Base-by-base conservation (phyloP, 2,797 vertebrate genomes). In the Apogon hyalosoma region DNA sequence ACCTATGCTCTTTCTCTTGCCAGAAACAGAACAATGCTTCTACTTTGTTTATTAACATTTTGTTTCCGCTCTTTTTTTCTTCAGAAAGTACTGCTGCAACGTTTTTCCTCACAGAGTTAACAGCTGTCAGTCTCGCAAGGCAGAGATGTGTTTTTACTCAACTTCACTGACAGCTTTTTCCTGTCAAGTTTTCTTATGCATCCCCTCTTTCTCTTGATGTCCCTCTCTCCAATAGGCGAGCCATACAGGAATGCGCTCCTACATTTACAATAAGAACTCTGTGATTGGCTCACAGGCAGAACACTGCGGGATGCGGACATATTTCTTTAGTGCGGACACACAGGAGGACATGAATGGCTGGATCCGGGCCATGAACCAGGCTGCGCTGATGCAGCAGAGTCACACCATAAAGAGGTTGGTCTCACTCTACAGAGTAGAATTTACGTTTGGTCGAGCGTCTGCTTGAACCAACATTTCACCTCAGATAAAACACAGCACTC, bases 281-380 rank as follows among this genome's bases (percentile, higher is more conserved):
- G 90, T 94, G 72, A 93, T 95, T 94, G 96, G 96, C 93, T 96
- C 96, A 18, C 96, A 96, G 92, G 95, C 95, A 0, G 97, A 98
- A 91, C 96, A 98, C 90, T 95, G 95, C 2, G 96, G 96, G 86
- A 98, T 98, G 97, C 90, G 98, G 87, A 99, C 98, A 0, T 99
- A 99, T 92, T 99, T 95, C 94, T 98, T 99, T 94, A 98, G 97
- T 52, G 98, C 98, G 0, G 98, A 99, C 87, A 99, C 97, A 50
- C 96, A 95, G 67, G 97, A 99, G 89, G 98, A 99, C 80, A 97
- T 98, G 97, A 99, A 95, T 36, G 93, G 95, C 68, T 99, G 98
- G 98, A 94, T 99, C 88, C 92, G 93, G 75, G 97, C 96, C 85
- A 98, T 99, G 98, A 99, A 98, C 88, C 97, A 99, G 91, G 96